Evolutionary conservation across 2,113 vertebrate genomes (phyloP).

Genomic region (Dryoscopus gambensis): DNA sequence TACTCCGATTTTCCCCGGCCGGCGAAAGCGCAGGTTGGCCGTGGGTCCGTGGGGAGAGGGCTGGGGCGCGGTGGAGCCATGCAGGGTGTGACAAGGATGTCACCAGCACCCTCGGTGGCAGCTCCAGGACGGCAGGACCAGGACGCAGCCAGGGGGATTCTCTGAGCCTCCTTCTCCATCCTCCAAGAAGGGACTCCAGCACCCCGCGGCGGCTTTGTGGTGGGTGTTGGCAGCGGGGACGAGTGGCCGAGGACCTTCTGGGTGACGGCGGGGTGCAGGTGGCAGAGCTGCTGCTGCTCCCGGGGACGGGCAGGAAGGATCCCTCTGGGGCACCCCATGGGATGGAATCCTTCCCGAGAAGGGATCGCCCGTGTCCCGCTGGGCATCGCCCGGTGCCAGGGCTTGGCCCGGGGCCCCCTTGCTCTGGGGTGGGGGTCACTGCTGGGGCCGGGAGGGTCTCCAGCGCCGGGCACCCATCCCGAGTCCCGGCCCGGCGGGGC

Average conservation of each 20-base stretch:
- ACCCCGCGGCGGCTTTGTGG: fast-evolving
- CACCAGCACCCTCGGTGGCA: background rate
- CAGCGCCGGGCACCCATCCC: background rate
- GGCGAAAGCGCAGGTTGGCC: background rate
- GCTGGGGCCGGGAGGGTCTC: background rate
- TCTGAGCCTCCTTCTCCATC: background rate
- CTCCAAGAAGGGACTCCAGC: fast-evolving
- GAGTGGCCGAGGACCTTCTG: background rate
- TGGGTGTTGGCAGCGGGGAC: background rate
- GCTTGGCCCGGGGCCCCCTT: background rate
- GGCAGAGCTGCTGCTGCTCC: background rate
- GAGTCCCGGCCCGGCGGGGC: constrained; percentile 17
- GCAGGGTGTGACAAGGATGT: background rate
- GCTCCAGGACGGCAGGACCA: background rate
- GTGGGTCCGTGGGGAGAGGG: background rate
- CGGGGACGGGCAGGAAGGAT: background rate
- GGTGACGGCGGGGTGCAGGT: background rate
- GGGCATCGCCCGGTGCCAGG: fast-evolving
- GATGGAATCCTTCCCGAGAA: background rate
- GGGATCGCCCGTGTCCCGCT: fast-evolving
- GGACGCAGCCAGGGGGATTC: background rate
- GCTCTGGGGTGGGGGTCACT: background rate
- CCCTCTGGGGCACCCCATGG: fast-evolving
- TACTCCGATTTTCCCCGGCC: fast-evolving
- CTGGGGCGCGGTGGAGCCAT: background rate